These are phyloP conservation scores for Bombus breviceps DNA, from an alignment of 1,140 invertebrate species.

Conservation along the genomic window DNA sequence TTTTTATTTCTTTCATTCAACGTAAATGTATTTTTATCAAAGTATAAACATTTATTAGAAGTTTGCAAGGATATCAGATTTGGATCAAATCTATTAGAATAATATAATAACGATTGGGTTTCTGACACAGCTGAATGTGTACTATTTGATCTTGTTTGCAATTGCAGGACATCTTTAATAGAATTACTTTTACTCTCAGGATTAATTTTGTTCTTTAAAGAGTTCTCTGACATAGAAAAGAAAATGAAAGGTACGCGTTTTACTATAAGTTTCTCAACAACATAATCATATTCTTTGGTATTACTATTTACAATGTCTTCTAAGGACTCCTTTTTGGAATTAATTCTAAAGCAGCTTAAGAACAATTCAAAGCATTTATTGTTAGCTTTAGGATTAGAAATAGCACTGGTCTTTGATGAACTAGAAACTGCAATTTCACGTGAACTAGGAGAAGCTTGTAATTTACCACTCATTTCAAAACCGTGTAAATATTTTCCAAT, in stretches of 20 bases:
- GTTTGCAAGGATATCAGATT: background rate
- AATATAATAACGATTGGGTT: slow-evolving; percentile 17
- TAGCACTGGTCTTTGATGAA: background rate
- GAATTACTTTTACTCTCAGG: background rate
- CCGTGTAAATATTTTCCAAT: background rate
- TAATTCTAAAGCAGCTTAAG: slow-evolving; percentile 30
- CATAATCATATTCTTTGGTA: slow-evolving; percentile 42
- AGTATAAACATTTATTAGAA: background rate
- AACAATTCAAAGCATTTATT: slow-evolving; percentile 7
- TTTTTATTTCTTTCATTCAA: background rate
- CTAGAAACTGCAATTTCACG: background rate
- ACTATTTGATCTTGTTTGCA: background rate
- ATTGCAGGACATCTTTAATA: background rate
- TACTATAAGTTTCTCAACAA: slow-evolving; percentile 57
- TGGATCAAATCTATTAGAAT: slow-evolving; percentile 10
- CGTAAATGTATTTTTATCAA: background rate
- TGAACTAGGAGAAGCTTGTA: background rate
- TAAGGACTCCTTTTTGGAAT: background rate
- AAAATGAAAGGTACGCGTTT: slow-evolving; percentile 48
- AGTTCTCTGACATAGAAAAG: background rate
- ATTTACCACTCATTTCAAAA: slow-evolving; percentile 16
- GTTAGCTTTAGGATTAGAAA: background rate
- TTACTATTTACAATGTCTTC: background rate
- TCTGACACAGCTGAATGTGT: background rate
- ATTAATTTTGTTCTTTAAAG: background rate